Evolutionary conservation across 1,140 invertebrate genomes (phyloP), one percentile per base, ranked within the genome.

Genomic region (Papilio machaon): DNA sequence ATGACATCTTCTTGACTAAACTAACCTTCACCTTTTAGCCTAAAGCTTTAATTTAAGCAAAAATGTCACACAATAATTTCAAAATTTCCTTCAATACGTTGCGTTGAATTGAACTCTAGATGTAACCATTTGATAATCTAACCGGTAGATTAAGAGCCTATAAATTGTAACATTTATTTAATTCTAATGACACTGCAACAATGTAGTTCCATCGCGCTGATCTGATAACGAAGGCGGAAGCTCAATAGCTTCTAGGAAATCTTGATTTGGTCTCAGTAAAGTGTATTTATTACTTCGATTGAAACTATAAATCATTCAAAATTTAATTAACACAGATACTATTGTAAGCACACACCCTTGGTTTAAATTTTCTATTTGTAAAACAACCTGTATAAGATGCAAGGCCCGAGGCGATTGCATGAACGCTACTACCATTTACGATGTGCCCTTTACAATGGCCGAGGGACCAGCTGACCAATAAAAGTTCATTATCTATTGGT

Each of bases 401-500:
- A 82, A 77, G 82, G 84, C 80, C 79, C 82, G 73, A n/a, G 30
- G 80, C 52, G 58, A 52, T 30, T 86, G 85, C 84, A 84, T 79
- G 82, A 83, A 85, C 73, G 80, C 85, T 81, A 83, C 80, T 47
- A 85, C 80, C 88, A 85, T 88, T 89, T 87, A 89, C 86, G 84
- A 80, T 81, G 83, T 79, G 83, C 85, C 85, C 85, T 89, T 89
- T 89, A 92, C 89, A 84, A 87, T 88, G 88, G 88, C 84, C 89
- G 81, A 81, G 93, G 93, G 91, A 89, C 86, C 81, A 84, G 90
- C 89, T 94, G 93, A 94, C 93, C 93, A 94, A 94, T 94, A 94
- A 94, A 94, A 94, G 85, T 94, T 91, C 92, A 94, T 94, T 93
- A 94, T 94, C 92, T 92, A 92, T 92, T 86, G 91, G 89, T 89